Evolutionary conservation across 2,888 invertebrate genomes (phyloP), one percentile per base, ranked within the genome.

Genomic region (Brassicogethes aeneus): DNA sequence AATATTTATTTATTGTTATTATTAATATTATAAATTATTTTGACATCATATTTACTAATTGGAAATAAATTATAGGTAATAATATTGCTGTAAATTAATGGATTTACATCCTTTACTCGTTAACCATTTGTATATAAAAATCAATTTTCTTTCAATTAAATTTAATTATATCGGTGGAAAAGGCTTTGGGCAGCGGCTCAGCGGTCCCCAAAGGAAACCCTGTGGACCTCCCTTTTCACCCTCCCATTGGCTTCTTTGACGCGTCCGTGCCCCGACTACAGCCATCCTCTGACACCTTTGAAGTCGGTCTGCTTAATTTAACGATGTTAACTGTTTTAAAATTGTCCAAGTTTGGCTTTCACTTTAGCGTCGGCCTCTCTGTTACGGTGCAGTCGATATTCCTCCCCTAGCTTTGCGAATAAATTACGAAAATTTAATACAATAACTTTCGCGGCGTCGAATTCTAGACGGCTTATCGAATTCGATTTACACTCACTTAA

Each of bases 291-390:
- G 53, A 48, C 56, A 57, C 57, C 63, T 65, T 64, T 64, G 65
- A 65, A 64, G 65, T 64, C 51, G 46, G 53, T 51, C 47, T 52
- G 63, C 60, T 60, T 64, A 63, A 65, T 64, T 65, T 64, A 61
- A 62, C 62, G 55, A 52, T 51, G 57, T 59, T 60, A 59, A 59
- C 56, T 55, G 57, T 61, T 61, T 60, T 60, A 59, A 57, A 58
- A 57, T 57, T 49, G 53, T 35, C 34, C 48, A 50, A 52, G 54
- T 52, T 55, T 54, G 40, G 43, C 53, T 53, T 53, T 53, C 40
- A 47, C 45, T 48, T 49, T 34, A 23, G 23, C 23, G 23, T 23
- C 23, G 23, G 10, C 10, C 5, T 23, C 10, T 5, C 23, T 23
- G 23, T 23, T 10, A 10, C 23, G 23, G 5, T 10, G 5, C 10